Evolutionary conservation across 1,140 invertebrate species (phyloP).

Genomic region (Hypsibius dujardini): DNA sequence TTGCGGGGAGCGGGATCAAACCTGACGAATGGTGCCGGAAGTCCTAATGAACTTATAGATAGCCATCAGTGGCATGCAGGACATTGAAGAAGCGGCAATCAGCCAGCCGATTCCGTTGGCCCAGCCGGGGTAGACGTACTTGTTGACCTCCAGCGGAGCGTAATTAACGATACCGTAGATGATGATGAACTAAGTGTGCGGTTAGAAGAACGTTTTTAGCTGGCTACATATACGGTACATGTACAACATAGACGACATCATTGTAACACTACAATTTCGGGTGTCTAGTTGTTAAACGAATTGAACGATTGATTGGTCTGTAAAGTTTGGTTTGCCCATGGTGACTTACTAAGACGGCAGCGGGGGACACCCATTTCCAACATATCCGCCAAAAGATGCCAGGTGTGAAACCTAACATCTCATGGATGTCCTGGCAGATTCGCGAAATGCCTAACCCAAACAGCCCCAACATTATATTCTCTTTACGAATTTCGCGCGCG

Average conservation of each 20-base stretch:
- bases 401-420: constrained; percentile 78
- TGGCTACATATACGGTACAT: too few species aligned
- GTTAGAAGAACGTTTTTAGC: too few species aligned
- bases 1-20: constrained; percentile 30
- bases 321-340: too few species aligned
- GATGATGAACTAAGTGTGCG: constrained; percentile 52
- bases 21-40: constrained; percentile 55
- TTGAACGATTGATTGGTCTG: too few species aligned
- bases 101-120: constrained; percentile 76
- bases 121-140: constrained; percentile 74
- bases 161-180: constrained; percentile 70
- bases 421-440: constrained; percentile 71
- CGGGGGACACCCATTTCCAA: constrained; percentile 71
- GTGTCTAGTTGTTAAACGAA: background rate
- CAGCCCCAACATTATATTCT: too few species aligned
- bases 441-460: constrained; percentile 29
- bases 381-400: constrained; percentile 77
- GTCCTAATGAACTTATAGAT: constrained; percentile 57
- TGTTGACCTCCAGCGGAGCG: constrained; percentile 65
- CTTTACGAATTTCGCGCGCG: too few species aligned
- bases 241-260: background rate
- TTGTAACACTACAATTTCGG: background rate
- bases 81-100: constrained; percentile 78
- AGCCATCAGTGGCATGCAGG: constrained; percentile 73
- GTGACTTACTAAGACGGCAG: constrained; percentile 54